Evolutionary conservation across 2,888 invertebrate genomes (phyloP).

Genomic region (Brenthis daphne): DNA sequence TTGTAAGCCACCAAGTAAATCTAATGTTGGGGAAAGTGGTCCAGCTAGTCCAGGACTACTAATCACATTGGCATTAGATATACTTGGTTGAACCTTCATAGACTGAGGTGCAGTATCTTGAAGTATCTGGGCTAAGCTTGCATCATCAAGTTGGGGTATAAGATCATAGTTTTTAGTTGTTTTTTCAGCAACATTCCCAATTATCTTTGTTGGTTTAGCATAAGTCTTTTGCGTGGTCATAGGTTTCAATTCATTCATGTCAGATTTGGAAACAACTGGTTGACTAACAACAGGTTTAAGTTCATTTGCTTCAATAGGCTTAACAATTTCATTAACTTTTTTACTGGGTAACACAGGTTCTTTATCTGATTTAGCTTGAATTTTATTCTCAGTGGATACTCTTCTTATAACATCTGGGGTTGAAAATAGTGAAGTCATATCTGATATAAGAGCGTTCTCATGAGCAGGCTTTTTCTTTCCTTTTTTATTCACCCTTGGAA

Average conservation of each 20-base stretch:
- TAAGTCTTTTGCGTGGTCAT: constrained; percentile 52
- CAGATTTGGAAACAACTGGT: constrained; percentile 43
- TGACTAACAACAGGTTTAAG: constrained; percentile 40
- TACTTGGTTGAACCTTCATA: constrained; percentile 58
- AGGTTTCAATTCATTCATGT: constrained; percentile 51
- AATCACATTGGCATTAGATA: constrained; percentile 61
- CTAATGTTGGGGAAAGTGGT: constrained; percentile 82
- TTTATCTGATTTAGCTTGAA: constrained; percentile 75
- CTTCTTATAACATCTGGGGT: constrained; percentile 90
- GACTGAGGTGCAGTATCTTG: constrained; percentile 67
- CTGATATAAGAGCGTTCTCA: constrained; percentile 77
- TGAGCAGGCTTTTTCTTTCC: constrained; percentile 84
- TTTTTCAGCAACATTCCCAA: constrained; percentile 51
- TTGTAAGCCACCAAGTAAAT: constrained; percentile 81
- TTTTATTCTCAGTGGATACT: constrained; percentile 80
- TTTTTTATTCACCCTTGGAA: constrained; percentile 64
- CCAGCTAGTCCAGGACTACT: constrained; percentile 77
- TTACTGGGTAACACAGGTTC: constrained; percentile 56
- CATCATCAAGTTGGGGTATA: constrained; percentile 77
- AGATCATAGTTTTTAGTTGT: constrained; percentile 63
- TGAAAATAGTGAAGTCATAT: constrained; percentile 88
- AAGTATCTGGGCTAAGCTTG: constrained; percentile 74
- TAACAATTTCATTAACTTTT: constrained; percentile 43
- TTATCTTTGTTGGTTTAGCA: constrained; percentile 55
- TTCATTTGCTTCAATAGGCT: constrained; percentile 46